Conservation (phyloP, 64 coral and sea anemone species). For the Montipora cactus region DNA sequence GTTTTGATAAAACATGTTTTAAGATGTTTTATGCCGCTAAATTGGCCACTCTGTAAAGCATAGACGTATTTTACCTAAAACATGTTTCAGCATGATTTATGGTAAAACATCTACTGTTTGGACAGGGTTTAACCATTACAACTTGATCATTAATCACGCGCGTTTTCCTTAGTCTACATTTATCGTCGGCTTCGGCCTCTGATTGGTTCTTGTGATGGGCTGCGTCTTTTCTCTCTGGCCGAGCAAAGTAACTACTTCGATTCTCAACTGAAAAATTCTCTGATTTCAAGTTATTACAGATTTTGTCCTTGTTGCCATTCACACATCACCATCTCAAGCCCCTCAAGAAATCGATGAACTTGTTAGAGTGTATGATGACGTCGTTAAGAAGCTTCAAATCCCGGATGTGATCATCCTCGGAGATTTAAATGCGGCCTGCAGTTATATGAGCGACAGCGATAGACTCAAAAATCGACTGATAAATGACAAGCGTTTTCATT, state of each 20-base stretch:
- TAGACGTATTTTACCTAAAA: no score
- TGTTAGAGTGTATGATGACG: constrained; percentile 91
- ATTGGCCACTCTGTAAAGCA: no score
- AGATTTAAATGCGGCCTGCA: constrained; percentile 91
- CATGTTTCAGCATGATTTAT: no score
- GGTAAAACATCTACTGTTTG: no score
- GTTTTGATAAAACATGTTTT: no score
- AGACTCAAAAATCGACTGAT: constrained; percentile 79
- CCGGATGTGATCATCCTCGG: constrained; percentile 92
- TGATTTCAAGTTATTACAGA: constrained; percentile 64
- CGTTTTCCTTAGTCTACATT: no score
- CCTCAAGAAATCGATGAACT: constrained; percentile 79
- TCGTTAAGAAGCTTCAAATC: constrained; percentile 69
- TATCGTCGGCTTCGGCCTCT: no score
- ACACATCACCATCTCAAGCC: constrained; percentile 82
- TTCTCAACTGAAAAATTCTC: background rate
- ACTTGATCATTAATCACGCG: no score
- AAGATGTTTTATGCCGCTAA: no score
- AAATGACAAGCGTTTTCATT: constrained; percentile 88
- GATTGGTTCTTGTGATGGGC: no score
- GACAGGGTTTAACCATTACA: no score
- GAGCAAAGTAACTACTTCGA: background rate
- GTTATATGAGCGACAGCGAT: constrained; percentile 83
- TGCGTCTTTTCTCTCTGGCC: no score
- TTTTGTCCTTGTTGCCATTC: constrained; percentile 88